A percentile compares a stretch with the other conserved stretches of the same genome.
Conservation (phyloP, 2,888 invertebrate genomes). For the Tenthredo livida region DNA sequence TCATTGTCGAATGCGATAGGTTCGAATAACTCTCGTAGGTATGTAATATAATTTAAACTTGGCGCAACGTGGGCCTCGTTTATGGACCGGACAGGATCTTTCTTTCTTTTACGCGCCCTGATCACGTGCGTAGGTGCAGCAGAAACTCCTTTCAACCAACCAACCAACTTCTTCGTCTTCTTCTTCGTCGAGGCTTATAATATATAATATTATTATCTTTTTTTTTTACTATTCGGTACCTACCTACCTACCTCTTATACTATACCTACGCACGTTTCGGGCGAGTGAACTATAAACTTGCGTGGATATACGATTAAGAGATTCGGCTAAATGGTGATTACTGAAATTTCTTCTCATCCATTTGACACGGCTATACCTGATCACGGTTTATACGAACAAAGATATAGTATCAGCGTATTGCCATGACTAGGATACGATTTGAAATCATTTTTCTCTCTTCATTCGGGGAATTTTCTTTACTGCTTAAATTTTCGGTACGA, state of each 20-base stretch:
- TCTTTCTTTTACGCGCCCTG: not conserved
- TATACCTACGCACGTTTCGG: not conserved
- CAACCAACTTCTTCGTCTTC: too few species aligned
- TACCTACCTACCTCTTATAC: not conserved
- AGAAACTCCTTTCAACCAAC: constrained; percentile 16
- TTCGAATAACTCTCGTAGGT: constrained; percentile 4
- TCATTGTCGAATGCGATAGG: not conserved
- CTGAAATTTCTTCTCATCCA: not conserved
- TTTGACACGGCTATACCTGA: not conserved
- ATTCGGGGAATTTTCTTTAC: too few species aligned
- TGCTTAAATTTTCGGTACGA: too few species aligned
- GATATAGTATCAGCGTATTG: not conserved
- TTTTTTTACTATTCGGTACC: not conserved
- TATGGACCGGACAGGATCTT: constrained; percentile 44
- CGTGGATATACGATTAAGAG: not conserved
- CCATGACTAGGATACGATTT: not conserved
- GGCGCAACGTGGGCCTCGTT: constrained; percentile 7
- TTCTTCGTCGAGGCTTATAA: not conserved
- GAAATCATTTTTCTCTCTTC: not conserved
- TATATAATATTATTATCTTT: not conserved
- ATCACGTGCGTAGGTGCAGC: constrained; percentile 30
- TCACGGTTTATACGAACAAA: not conserved
- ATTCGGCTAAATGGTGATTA: not conserved
- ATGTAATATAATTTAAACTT: not conserved
- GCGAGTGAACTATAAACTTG: not conserved